Evolutionary conservation across 1,140 invertebrate genomes (phyloP), one percentile per base, ranked within the genome.

Genomic region (Papilio polytes): DNA sequence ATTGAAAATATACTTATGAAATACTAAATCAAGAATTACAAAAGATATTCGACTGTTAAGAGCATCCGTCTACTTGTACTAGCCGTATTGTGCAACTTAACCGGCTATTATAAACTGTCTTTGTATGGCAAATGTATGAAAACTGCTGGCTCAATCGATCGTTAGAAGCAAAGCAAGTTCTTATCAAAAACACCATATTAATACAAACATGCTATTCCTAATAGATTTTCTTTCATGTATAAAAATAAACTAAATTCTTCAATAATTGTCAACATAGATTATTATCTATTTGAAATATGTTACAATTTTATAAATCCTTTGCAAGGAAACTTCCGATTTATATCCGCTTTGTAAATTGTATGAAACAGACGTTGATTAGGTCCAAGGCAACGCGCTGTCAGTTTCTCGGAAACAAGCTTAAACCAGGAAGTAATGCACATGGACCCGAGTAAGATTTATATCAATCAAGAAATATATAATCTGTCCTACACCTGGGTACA

Each of bases 361-460:
- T 76, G n/a, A 76, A 51, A 51, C n/a, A 51, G 46, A 87, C 85
- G 84, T 81, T 85, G 87, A 89, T 88, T 82, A 83, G 84, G 88
- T 90, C 89, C 88, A 84, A 76, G 81, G 81, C 73, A 83, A 51
- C 80, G 82, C 83, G 46, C 13, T 48, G 73, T 84, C 87, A 85
- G 88, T 88, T 86, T 78, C 77, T 84, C 84, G 89, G 88, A 90
- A 90, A 90, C 89, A 91, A 88, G 88, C 88, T 90, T 89, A 86
- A 48, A 56, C 85, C 86, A 85, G 84, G 83, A 87, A 86, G 87
- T 86, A 88, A 78, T 82, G 85, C 74, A 85, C 85, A 85, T 85
- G 81, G 85, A 81, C 86, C 81, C 85, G 84, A 83, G 84, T 85
- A 82, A 89, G 87, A 91, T 91, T 90, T 89, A 90, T 89, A 51